A percentile compares a stretch with the other conserved stretches of the same genome.
These are phyloP conservation scores for Aleadryas rufinucha DNA, from an alignment of 2,113 vertebrate species.

Conservation along the genomic window DNA sequence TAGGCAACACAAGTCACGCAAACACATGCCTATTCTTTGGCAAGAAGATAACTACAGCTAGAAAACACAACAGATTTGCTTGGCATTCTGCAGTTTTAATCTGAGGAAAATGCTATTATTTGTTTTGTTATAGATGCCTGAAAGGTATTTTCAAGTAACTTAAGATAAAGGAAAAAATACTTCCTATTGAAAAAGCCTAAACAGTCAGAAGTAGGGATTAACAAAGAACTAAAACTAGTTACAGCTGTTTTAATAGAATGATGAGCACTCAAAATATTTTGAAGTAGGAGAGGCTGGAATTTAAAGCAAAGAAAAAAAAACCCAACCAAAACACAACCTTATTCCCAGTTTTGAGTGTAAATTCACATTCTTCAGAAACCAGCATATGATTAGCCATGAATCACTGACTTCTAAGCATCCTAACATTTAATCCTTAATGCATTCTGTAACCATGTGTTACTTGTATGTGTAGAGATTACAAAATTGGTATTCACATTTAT, in stretches of 20 bases:
- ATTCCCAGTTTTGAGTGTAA: neutral
- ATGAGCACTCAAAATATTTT: neutral
- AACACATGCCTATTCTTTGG: neutral
- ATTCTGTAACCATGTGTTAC: neutral
- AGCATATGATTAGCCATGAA: neutral
- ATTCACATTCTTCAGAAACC: neutral
- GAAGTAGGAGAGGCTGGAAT: neutral
- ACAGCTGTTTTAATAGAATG: neutral
- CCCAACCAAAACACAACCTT: neutral
- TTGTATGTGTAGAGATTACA: neutral
- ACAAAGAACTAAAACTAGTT: neutral
- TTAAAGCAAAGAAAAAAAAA: neutral
- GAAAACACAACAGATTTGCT: neutral
- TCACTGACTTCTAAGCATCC: neutral
- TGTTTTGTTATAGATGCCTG: neutral
- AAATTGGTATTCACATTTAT: neutral
- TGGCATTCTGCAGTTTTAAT: neutral
- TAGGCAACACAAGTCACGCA: neutral
- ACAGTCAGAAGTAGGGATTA: neutral
- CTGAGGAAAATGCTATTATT: neutral
- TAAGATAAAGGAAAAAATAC: neutral
- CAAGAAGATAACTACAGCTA: neutral
- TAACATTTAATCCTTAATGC: neutral
- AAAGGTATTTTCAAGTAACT: neutral
- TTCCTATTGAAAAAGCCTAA: neutral